A percentile compares a stretch with the other conserved stretches of the same genome.
phyloP scores from a whole-genome alignment of 2,113 vertebrate genomes.

The Stigmatopora argus region DNA sequence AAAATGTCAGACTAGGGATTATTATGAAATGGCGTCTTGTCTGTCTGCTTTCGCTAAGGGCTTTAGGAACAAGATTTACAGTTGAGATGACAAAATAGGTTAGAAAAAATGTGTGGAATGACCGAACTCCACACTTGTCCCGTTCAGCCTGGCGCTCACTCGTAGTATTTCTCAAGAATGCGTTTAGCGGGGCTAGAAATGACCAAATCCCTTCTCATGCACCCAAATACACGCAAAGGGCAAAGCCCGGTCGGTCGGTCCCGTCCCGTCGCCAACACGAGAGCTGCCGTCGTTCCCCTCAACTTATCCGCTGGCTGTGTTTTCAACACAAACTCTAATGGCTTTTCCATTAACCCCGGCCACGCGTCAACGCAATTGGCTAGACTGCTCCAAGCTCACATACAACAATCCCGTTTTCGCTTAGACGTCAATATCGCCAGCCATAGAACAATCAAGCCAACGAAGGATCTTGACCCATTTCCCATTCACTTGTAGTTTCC shows the following conservation, averaged over 20 bases:
- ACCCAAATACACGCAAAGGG: constrained; percentile 27
- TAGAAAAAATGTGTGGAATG: not conserved
- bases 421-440: not conserved
- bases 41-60: no score
- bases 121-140: constrained; percentile 16
- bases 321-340: constrained; percentile 51
- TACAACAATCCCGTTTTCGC: not conserved
- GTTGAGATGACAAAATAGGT: constrained; percentile 2
- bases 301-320: constrained; percentile 55
- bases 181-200: constrained; percentile 31
- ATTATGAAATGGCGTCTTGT: no score
- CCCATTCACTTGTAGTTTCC: not conserved
- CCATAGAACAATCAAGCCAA: not conserved
- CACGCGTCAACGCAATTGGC: constrained; percentile 26
- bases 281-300: constrained; percentile 43
- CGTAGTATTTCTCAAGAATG: constrained; percentile 37
- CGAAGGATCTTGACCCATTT: not conserved
- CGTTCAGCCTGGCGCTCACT: constrained; percentile 4
- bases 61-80: no score
- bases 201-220: constrained; percentile 20
- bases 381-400: constrained; percentile 19
- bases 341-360: constrained; percentile 36
- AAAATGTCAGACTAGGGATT: constrained; percentile 3
- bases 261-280: constrained; percentile 25
- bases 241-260: constrained; percentile 24